phyloP scores from a whole-genome alignment of 2,113 vertebrate species.

The Mesembrinibis cayennensis region DNA sequence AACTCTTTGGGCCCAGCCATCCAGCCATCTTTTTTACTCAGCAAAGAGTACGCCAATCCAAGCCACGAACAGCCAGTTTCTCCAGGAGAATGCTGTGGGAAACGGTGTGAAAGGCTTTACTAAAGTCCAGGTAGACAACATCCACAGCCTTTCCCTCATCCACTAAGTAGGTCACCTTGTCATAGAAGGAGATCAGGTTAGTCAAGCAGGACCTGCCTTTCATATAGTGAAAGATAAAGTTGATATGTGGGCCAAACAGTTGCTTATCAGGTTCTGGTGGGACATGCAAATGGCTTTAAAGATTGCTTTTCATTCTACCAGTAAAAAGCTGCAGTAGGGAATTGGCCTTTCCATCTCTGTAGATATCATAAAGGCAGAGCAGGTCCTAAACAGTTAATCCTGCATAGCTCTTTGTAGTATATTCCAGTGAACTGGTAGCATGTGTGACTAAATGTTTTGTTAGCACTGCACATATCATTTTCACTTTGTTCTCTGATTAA shows the following conservation, averaged over 20 bases:
- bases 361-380: not conserved
- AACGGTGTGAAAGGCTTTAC: not conserved
- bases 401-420: not conserved
- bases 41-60: not conserved
- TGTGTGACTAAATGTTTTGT: not conserved
- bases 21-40: not conserved
- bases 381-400: not conserved
- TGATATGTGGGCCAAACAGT: not conserved
- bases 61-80: not conserved
- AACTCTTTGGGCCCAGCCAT: not conserved
- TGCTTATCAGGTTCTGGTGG: not conserved
- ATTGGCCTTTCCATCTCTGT: not conserved
- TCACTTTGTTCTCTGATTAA: not conserved
- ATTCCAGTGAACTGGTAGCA: not conserved
- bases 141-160: not conserved
- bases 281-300: not conserved
- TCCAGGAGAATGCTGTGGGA: not conserved
- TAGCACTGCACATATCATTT: not conserved
- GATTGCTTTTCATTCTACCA: not conserved
- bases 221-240: not conserved
- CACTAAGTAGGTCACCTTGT: not conserved
- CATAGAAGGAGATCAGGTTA: not conserved
- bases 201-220: not conserved
- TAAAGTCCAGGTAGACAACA: not conserved
- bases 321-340: not conserved